Base-by-base conservation (phyloP, 2,113 vertebrate species). In the Callipepla squamata region DNA sequence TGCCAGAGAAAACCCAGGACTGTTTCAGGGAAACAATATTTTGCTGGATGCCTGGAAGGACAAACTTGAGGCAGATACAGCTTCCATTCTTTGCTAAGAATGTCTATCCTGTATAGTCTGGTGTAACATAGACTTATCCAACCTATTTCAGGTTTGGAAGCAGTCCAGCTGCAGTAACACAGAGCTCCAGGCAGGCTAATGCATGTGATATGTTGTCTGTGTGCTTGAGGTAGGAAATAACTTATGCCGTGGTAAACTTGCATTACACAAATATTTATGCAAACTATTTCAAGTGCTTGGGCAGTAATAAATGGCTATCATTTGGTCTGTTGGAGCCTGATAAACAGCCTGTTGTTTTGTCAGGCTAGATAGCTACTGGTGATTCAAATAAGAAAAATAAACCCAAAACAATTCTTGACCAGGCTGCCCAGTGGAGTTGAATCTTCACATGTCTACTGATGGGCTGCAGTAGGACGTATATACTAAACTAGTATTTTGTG, bases 201-300 rank as follows among this genome's bases (percentile, higher is more conserved):
- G 36, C 51, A 51, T 57, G 8, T 76, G 89, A 6, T 61, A 9
- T 10, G 34, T 74, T 73, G 61, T 74, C 63, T 80, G 13, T 67
- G 32, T 57, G 48, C 51, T 86, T 61, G 40, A 88, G 65, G 51
- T 19, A 76, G 47, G 82, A 73, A 92, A 85, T 80, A 85, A 61
- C 26, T 80, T 57, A 80, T 38, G 57, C 26, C 0, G 0, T 78
- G 44, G 40, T 78, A 81, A 94, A 75, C 26, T 7, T 89, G 44
- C 0, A 0, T 88, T 86, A 78, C 76, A 78, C 61, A 87, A 87
- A 75, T 83, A 92, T 90, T 92, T 88, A 88, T 92, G 89, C 57
- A 85, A 92, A 88, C 38, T 80, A 23, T 76, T 93, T 92, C 68
- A 74, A 68, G 76, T 75, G 18, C 28, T 89, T 83, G 15, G 11